A percentile compares a stretch with the other conserved stretches of the same genome.
Evolutionary conservation across 2,113 vertebrate species (phyloP).

Genomic region (Calonectris borealis): DNA sequence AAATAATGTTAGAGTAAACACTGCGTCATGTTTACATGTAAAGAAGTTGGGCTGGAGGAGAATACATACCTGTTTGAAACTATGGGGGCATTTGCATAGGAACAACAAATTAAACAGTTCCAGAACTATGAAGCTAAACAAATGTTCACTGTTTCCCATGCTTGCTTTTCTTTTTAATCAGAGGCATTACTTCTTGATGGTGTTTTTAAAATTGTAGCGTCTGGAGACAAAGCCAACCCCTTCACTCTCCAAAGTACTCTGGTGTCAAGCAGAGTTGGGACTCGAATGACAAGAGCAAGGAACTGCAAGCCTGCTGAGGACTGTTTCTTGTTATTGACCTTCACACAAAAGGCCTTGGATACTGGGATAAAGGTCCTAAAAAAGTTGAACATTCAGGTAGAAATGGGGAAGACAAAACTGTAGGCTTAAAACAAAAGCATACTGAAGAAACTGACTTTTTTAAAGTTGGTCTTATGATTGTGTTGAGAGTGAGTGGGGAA

Average conservation of each 20-base stretch:
- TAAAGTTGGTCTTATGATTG: not conserved
- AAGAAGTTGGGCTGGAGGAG: not conserved
- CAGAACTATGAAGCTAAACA: not conserved
- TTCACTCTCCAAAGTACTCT: not conserved
- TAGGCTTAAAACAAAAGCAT: not conserved
- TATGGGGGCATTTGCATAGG: not conserved
- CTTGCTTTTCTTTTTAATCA: not conserved
- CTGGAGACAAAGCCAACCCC: not conserved
- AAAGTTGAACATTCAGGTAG: rapidly evolving
- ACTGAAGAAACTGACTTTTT: not conserved
- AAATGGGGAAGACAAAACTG: not conserved
- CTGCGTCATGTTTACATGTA: not conserved
- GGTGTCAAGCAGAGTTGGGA: not conserved
- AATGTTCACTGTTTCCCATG: not conserved
- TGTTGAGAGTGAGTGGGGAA: not conserved
- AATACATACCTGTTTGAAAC: not conserved
- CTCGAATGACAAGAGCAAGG: not conserved
- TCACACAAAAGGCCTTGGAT: not conserved
- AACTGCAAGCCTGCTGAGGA: not conserved
- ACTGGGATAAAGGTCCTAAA: not conserved
- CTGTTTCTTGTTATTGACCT: not conserved
- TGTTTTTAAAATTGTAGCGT: not conserved
- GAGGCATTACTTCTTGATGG: not conserved
- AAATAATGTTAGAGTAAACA: not conserved
- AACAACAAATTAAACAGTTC: not conserved